phyloP scores from a whole-genome alignment of 2,888 invertebrate genomes.

The Callimorpha dominula region DNA sequence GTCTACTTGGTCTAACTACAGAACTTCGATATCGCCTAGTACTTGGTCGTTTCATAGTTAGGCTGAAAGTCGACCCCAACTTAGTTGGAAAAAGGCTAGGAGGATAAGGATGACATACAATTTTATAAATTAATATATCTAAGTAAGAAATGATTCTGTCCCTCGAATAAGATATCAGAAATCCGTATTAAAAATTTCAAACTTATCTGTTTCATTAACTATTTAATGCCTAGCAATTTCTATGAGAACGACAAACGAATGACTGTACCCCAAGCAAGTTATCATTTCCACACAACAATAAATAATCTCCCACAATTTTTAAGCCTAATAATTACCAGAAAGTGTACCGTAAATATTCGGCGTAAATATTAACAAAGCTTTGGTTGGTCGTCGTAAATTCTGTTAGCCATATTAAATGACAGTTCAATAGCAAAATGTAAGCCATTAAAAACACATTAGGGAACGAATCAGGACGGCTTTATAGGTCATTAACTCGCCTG shows the following conservation, averaged over 20 bases:
- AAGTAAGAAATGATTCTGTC: no score
- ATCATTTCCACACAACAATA: conserved; percentile 14
- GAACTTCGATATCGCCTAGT: no score
- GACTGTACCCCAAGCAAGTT: conserved; percentile 2
- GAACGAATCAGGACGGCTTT: conserved; percentile 68
- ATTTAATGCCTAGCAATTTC: not conserved
- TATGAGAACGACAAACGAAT: not conserved
- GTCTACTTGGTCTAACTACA: no score
- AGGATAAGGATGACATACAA: no score
- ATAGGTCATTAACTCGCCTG: conserved; percentile 77
- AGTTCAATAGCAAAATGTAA: conserved; percentile 78
- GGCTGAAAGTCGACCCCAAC: no score
- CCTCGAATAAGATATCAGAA: no score
- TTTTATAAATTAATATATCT: no score
- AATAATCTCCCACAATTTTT: conserved; percentile 11
- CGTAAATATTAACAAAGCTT: conserved; percentile 50
- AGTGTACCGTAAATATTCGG: conserved; percentile 42
- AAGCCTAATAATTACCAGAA: conserved; percentile 38
- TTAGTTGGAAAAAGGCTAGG: no score
- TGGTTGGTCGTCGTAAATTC: conserved; percentile 63
- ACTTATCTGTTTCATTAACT: not conserved
- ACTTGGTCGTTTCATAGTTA: no score
- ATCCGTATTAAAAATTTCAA: no score
- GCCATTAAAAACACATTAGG: conserved; percentile 84
- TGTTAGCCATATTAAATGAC: conserved; percentile 74